Conservation (phyloP, 2,113 vertebrate species). For the Triplophysa tibetana region DNA sequence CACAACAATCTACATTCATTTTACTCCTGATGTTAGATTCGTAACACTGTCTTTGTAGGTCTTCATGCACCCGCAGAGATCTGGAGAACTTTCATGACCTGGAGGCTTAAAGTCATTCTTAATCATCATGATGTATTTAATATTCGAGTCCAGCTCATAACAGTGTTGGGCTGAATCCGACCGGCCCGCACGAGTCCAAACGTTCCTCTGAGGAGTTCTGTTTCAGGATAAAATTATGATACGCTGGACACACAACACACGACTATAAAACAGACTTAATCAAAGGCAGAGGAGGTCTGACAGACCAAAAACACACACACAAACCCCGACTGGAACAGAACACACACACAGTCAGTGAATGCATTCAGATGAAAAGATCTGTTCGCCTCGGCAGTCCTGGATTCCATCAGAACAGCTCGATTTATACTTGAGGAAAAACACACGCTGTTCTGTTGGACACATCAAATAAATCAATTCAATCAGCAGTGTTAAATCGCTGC, state of each 20-base stretch:
- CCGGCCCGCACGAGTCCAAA: constrained; percentile 24
- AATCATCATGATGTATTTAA: neutral
- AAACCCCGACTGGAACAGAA: no score
- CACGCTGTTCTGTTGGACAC: constrained; percentile 25
- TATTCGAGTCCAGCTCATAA: neutral
- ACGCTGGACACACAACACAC: neutral
- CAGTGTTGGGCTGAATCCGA: neutral
- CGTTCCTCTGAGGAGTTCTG: constrained; percentile 37
- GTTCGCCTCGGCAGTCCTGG: constrained; percentile 57
- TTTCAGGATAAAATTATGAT: neutral
- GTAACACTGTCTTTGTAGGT: no score
- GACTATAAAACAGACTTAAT: constrained; percentile 56
- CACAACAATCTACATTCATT: no score
- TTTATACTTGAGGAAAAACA: constrained; percentile 10
- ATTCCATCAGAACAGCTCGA: constrained; percentile 57
- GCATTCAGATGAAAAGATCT: neutral
- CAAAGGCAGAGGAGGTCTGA: constrained; percentile 51
- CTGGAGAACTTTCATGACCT: neutral
- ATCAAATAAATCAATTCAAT: constrained; percentile 7
- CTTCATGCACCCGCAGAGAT: no score
- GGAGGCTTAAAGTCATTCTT: neutral
- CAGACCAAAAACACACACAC: constrained; percentile 40
- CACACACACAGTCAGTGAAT: neutral
- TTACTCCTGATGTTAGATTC: no score
- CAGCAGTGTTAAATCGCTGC: neutral